Evolutionary conservation across 2,113 vertebrate species (phyloP), one percentile per base, ranked within the genome.

Genomic region (Sterna hirundo): DNA sequence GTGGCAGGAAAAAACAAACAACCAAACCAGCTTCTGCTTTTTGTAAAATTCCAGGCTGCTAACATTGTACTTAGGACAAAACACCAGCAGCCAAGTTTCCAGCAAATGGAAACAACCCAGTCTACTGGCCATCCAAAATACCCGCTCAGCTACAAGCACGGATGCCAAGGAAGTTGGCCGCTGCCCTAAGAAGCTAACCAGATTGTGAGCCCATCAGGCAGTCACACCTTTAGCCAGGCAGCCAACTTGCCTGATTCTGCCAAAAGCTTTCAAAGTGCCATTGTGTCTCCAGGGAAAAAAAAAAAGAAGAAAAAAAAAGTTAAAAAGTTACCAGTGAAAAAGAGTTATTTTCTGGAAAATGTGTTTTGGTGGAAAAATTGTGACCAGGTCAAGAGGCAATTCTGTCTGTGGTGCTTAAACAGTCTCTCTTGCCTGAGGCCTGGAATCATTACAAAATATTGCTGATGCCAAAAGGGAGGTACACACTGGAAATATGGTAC

Each of bases 341-440:
- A 49, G 10, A 83, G 29, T 77, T 92, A n/a, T 83, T 93, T 80
- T 88, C 54, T 88, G 71, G 62, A 83, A 96, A 88, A 92, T n/a
- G 4, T 62, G 58, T 88, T 95, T 79, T 90, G 82, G 47, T 91
- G 40, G 91, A 94, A 96, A 95, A 93, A 66, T 54, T 91, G 69
- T 83, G 81, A 93, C 65, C 62, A 77, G 46, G 60, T 96, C 83
- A 96, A 88, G 65, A 84, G 34, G 38, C 26, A 38, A 78, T 84
- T 84, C 51, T 89, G 42, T 82, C 64, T 94, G 86, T 84, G 51
- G 26, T 94, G 57, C 74, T 93, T 93, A 64, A 94, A 92, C 20
- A 78, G 36, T 5, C 29, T 91, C 13, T 1, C 0, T 79, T 64
- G 74, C 83, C 71, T 55, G 60, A 86, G 42, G 82, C 79, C 75